A percentile compares a stretch with the other conserved stretches of the same genome.
phyloP scores from a whole-genome alignment of 1,140 invertebrate species.

The Anoplolepis gracilipes region DNA sequence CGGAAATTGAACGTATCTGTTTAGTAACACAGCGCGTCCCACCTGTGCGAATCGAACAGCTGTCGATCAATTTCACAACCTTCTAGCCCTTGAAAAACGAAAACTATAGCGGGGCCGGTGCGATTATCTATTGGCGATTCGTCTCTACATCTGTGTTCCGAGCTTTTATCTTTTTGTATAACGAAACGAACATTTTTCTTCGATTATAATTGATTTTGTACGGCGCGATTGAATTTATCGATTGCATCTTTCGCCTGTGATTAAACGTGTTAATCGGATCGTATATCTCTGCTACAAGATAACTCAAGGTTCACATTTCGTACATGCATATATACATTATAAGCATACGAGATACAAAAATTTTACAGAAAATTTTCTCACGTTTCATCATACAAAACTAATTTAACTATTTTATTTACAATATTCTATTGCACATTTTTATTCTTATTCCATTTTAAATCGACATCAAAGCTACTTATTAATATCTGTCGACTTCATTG shows the following conservation, averaged over 20 bases:
- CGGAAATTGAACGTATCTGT: conserved; percentile 64
- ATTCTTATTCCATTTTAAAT: not conserved
- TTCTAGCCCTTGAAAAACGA: conserved; percentile 37
- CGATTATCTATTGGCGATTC: conserved; percentile 19
- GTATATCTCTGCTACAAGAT: conserved; percentile 41
- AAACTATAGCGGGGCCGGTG: not conserved
- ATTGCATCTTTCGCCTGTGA: conserved; percentile 41
- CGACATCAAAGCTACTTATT: conserved; percentile 32
- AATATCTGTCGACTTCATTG: conserved; percentile 34
- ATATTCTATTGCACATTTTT: not conserved
- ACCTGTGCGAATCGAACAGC: conserved; percentile 63
- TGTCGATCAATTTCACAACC: conserved; percentile 57
- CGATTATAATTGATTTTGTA: conserved; percentile 50
- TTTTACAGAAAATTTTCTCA: conserved; percentile 14
- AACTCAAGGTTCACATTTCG: conserved; percentile 37
- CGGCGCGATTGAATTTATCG: conserved; percentile 53
- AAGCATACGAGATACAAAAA: not conserved
- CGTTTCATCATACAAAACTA: not conserved
- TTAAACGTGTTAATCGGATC: conserved; percentile 5
- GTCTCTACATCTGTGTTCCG: conserved; percentile 33
- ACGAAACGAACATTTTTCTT: conserved; percentile 20
- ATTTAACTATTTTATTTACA: not conserved
- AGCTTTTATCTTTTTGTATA: not conserved
- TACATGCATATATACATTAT: not conserved
- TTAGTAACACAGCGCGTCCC: conserved; percentile 23